Evolutionary conservation across 2,888 invertebrate species (phyloP).

Genomic region (Pristionchus maxplancki): DNA sequence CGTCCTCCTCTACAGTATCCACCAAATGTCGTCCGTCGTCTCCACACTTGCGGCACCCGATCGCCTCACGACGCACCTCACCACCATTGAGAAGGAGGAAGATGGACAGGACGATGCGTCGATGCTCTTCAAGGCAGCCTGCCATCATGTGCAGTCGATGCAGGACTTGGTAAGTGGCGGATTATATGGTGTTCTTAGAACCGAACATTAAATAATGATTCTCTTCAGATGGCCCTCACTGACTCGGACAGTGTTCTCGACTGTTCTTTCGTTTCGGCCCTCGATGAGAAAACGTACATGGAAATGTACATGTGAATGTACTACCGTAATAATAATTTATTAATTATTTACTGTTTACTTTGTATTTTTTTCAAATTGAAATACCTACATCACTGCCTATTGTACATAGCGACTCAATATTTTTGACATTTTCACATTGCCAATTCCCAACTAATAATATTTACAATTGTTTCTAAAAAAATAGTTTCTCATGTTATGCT

Average conservation of each 20-base stretch:
- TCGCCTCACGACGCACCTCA: not conserved
- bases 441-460: no score
- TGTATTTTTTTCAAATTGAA: not conserved
- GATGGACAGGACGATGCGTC: not conserved
- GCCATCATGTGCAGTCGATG: not conserved
- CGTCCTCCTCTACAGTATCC: not conserved
- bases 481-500: no score
- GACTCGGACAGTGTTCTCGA: not conserved
- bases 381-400: no score
- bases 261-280: not conserved
- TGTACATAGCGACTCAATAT: no score
- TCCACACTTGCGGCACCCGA: not conserved
- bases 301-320: not conserved
- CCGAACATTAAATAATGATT: not conserved
- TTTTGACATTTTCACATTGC: no score
- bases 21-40: not conserved
- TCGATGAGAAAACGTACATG: not conserved
- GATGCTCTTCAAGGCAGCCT: not conserved
- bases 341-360: not conserved
- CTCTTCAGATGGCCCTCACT: not conserved
- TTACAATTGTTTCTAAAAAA: no score
- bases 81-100: not conserved
- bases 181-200: not conserved
- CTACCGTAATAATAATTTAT: not conserved
- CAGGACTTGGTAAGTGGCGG: not conserved